Percentiles rank a stretch among this genome's conserved stretches.
Conservation (phyloP, 2,797 vertebrate species). For the Micromesistius poutassou region DNA sequence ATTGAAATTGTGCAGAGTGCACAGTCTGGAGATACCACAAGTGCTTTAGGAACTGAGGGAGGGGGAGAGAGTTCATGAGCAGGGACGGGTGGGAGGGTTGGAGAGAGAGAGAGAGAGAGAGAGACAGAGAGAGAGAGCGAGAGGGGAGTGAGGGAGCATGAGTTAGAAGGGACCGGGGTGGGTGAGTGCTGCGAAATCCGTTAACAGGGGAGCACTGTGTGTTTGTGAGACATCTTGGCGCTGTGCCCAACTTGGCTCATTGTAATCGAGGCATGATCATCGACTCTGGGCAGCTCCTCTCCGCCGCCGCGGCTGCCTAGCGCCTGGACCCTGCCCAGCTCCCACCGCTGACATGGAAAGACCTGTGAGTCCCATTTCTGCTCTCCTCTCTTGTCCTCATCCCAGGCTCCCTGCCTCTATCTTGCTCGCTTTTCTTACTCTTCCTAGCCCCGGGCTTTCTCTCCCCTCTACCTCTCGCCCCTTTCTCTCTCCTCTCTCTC, state of each 20-base stretch:
- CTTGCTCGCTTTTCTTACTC: slow-evolving; percentile 8
- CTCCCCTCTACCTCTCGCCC: slow-evolving; percentile 9
- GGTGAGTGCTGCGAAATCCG: slow-evolving; percentile 64
- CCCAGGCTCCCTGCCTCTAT: slow-evolving; percentile 5
- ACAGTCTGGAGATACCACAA: slow-evolving; percentile 38
- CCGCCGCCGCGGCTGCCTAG: slow-evolving; percentile 80
- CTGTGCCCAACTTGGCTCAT: slow-evolving; percentile 87
- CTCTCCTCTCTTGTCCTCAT: slow-evolving; percentile 4
- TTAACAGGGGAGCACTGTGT: slow-evolving; percentile 73
- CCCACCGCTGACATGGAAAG: slow-evolving; percentile 82
- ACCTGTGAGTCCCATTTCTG: slow-evolving; percentile 81
- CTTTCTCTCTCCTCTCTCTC: slow-evolving; percentile 4
- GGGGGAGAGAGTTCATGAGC: slow-evolving; percentile 54
- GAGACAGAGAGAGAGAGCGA: slow-evolving; percentile 52
- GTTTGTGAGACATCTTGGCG: slow-evolving; percentile 82
- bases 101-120: slow-evolving; percentile 35
- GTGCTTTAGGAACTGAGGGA: slow-evolving; percentile 58
- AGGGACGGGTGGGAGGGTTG: slow-evolving; percentile 47
- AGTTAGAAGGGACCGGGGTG: slow-evolving; percentile 23
- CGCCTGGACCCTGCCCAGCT: slow-evolving; percentile 82
- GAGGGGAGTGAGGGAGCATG: slow-evolving; percentile 20
- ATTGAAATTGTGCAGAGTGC: slow-evolving; percentile 13
- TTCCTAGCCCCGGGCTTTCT: slow-evolving; percentile 15
- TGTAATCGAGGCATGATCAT: slow-evolving; percentile 98
- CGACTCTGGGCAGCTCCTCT: slow-evolving; percentile 84